Conservation (phyloP, 2,888 invertebrate species). For the Chloroclystis v-ata region DNA sequence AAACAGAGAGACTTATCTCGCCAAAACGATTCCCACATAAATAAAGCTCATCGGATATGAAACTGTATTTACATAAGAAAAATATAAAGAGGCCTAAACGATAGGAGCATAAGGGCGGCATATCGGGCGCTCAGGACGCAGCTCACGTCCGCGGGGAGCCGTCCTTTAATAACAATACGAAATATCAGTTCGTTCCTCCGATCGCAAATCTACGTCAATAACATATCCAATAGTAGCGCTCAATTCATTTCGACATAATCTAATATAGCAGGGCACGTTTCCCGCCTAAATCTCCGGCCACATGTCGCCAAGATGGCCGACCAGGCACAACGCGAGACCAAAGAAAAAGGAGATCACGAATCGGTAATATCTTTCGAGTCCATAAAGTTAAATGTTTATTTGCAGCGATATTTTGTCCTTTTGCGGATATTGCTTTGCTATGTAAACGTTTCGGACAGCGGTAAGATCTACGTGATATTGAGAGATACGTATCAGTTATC, state of each 20-base stretch:
- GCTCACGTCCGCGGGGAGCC: slow-evolving; percentile 64
- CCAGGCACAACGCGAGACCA: slow-evolving; percentile 69
- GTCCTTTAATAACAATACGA: slow-evolving; percentile 77
- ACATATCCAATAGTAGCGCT: slow-evolving; percentile 77
- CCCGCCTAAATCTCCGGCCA: slow-evolving; percentile 77
- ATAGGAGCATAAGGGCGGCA: slow-evolving; percentile 70
- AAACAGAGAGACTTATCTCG: slow-evolving; percentile 72
- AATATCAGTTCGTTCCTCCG: slow-evolving; percentile 78
- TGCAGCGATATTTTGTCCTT: slow-evolving; percentile 77
- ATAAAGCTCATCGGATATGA: slow-evolving; percentile 79
- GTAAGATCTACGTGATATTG: slow-evolving; percentile 31
- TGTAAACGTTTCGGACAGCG: slow-evolving; percentile 45
- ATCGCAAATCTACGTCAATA: slow-evolving; percentile 79
- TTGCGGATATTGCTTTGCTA: slow-evolving; percentile 73
- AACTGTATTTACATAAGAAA: slow-evolving; percentile 77
- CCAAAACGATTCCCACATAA: slow-evolving; percentile 79
- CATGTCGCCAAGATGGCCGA: slow-evolving; percentile 79
- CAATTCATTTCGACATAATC: slow-evolving; percentile 78
- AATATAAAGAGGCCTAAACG: slow-evolving; percentile 78
- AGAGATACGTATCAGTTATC: slow-evolving; percentile 16
- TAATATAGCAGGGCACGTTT: slow-evolving; percentile 76
- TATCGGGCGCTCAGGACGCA: slow-evolving; percentile 60
- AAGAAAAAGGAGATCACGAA: slow-evolving; percentile 78
- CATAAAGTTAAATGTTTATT: slow-evolving; percentile 79
- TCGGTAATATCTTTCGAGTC: slow-evolving; percentile 78